These are phyloP conservation scores for Polyploca ridens DNA, from an alignment of 2,888 invertebrate species.

Conservation along the genomic window DNA sequence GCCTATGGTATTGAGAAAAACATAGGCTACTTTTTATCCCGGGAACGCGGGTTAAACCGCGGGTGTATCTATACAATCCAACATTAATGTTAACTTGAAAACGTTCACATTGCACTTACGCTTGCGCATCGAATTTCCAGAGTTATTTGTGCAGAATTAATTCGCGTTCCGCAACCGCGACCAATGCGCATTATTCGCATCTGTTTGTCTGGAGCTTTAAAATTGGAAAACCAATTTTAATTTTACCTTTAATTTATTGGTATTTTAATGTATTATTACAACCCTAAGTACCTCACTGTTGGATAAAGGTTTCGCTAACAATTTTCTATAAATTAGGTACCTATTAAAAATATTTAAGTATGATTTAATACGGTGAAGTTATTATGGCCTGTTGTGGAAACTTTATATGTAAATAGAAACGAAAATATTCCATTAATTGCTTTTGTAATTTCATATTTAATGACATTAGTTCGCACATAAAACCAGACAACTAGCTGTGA, in stretches of 20 bases:
- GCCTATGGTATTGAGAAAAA: too few relatives aligned
- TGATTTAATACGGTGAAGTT: too few relatives aligned
- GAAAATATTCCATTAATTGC: not conserved
- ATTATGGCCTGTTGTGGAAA: not conserved
- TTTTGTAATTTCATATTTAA: not conserved
- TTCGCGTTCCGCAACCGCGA: conserved; percentile 1
- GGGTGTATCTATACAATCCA: too few relatives aligned
- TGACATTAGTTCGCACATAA: not conserved
- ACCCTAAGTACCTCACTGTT: too few relatives aligned
- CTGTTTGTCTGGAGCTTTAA: conserved; percentile 2
- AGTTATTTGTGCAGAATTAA: conserved; percentile 1
- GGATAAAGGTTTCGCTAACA: too few relatives aligned
- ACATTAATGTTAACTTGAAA: not conserved
- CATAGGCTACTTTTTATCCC: too few relatives aligned
- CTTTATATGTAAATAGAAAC: not conserved
- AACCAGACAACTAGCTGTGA: not conserved
- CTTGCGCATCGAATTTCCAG: conserved; percentile 3
- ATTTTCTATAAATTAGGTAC: too few relatives aligned
- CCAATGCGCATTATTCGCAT: not conserved
- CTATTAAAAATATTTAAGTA: too few relatives aligned
- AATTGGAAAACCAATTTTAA: not conserved
- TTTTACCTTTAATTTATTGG: too few relatives aligned
- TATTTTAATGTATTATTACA: too few relatives aligned
- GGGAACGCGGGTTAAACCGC: too few relatives aligned
- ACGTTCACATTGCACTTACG: conserved; percentile 1